Conservation (phyloP, 2,888 invertebrate genomes). For the Phlogophora meticulosa region DNA sequence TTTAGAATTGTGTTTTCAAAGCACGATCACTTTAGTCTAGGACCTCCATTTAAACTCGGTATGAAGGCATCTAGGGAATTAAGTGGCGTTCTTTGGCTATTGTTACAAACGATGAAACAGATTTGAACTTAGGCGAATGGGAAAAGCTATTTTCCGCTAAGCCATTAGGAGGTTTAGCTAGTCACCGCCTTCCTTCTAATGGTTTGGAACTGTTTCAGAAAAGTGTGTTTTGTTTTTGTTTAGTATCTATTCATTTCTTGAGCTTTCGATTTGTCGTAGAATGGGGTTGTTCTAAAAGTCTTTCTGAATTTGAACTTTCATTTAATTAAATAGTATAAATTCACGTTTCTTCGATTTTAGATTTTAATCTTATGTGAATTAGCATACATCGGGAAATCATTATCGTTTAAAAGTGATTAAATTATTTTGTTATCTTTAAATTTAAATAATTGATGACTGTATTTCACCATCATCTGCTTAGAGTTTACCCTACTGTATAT, state of each 20-base stretch:
- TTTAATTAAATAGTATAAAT: constrained; percentile 3
- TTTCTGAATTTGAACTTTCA: not conserved
- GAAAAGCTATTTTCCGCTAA: constrained; percentile 57
- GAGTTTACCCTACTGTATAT: too few species aligned
- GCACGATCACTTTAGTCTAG: constrained; percentile 12
- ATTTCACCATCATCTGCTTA: too few species aligned
- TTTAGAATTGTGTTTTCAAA: constrained; percentile 5
- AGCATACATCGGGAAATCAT: too few species aligned
- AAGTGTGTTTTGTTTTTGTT: constrained; percentile 19
- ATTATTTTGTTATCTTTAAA: too few species aligned
- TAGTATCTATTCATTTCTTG: constrained; percentile 28
- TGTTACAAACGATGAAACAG: constrained; percentile 61
- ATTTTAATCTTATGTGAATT: too few species aligned
- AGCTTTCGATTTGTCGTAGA: constrained; percentile 10
- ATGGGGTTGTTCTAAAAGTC: not conserved
- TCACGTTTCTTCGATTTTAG: not conserved
- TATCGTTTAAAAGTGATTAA: too few species aligned
- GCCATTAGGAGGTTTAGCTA: constrained; percentile 52
- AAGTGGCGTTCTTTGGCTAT: constrained; percentile 50
- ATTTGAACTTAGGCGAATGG: constrained; percentile 54
- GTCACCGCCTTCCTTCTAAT: constrained; percentile 50
- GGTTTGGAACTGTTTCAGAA: constrained; percentile 23
- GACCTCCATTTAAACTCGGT: constrained; percentile 24
- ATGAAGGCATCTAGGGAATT: constrained; percentile 35
- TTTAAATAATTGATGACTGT: too few species aligned